Percentiles rank a stretch among this genome's conserved stretches.
These are phyloP conservation scores for Agrochola lota DNA, from an alignment of 2,888 invertebrate species.

Conservation along the genomic window DNA sequence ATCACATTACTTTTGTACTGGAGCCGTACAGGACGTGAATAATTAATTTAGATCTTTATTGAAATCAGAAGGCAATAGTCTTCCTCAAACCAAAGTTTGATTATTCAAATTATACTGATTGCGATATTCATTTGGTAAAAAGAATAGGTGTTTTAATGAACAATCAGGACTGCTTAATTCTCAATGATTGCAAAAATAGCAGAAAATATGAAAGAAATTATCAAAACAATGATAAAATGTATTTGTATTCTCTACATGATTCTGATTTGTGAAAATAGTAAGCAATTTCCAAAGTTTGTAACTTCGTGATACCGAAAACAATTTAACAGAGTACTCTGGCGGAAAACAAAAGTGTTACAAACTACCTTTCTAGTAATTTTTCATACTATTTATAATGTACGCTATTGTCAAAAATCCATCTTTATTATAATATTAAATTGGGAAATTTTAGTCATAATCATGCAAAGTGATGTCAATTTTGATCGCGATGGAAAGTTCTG, in stretches of 20 bases:
- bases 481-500: background rate
- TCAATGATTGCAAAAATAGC: background rate
- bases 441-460: background rate
- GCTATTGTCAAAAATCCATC: background rate
- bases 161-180: background rate
- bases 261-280: constrained; percentile 43
- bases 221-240: constrained; percentile 22
- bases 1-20: constrained; percentile 12
- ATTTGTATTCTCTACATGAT: constrained; percentile 39
- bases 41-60: constrained; percentile 38
- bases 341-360: constrained; percentile 22
- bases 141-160: background rate
- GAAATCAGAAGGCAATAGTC: constrained; percentile 36
- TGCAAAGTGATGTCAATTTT: constrained; percentile 21
- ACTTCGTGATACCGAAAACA: constrained; percentile 54
- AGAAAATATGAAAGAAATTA: constrained; percentile 12
- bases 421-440: background rate
- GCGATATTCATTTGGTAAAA: constrained; percentile 3
- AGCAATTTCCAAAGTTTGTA: constrained; percentile 54
- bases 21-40: constrained; percentile 3
- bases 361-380: background rate
- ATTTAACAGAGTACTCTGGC: constrained; percentile 50
- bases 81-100: constrained; percentile 17
- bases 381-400: background rate
- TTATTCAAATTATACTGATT: constrained; percentile 33